Base-by-base conservation (phyloP, 2,797 vertebrate species). In the Danio kyathit region DNA sequence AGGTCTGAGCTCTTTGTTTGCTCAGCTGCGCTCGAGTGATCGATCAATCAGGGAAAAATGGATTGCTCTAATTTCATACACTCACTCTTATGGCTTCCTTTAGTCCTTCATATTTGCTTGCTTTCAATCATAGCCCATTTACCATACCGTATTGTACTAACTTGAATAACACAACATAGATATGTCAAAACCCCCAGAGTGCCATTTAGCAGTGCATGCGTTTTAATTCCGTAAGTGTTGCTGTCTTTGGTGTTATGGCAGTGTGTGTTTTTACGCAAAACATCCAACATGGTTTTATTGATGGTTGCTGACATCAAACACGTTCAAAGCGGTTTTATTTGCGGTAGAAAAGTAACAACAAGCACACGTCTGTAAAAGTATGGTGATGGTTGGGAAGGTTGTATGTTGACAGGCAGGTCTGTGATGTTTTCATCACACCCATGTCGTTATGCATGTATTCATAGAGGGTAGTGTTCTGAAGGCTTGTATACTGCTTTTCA, bases 361-460 rank as follows among this genome's bases (percentile, higher is more conserved):
- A 76, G 56, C 64, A 76, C 19, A 54, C 19, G 41, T 38, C 52
- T 13, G 63, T 70, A 61, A 80, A 76, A 70, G 60, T 49, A 59
- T 71, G 61, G 52, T 76, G 71, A 43, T 56, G 71, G 64, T 73
- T 81, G 80, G 79, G 49, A 70, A 73, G 59, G 44, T 51, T 65
- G 74, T 71, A 74, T 81, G 84, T 81, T 75, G 79, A 76, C 78
- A 73, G 74, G 78, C 44, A 69, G 76, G 14, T 41, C 59, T 82
- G 72, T 43, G 65, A 72, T 83, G 82, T 81, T 83, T 84, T 84
- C 67, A 49, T 86, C 83, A 83, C 86, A 79, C 82, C 70, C 84
- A 74, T 76, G 80, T 79, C 52, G 44, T 79, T 74, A 64, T 83
- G 81, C 70, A 76, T 83, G 74, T 84, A 81, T 86, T 76, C 84